Conservation (phyloP, 2,888 invertebrate species). For the Andricus quercusramuli region DNA sequence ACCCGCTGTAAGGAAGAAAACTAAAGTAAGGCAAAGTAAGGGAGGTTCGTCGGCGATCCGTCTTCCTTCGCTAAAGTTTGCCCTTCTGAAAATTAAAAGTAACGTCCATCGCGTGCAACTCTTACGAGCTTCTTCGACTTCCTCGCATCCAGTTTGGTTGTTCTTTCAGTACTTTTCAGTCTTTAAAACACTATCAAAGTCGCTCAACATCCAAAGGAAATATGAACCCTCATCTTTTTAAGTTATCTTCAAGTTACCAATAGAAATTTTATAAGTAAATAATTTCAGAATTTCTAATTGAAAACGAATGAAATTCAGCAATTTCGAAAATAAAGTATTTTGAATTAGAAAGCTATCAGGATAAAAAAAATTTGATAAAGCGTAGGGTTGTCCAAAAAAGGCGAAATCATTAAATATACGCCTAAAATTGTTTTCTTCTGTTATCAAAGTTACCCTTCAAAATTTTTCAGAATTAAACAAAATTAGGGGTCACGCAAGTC, state of each 20-base stretch:
- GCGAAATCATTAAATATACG: no score
- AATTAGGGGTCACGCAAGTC: no score
- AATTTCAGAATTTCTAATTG: no score
- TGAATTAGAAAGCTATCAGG: no score
- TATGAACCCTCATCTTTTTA: not conserved
- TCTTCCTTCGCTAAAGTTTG: slow-evolving; percentile 49
- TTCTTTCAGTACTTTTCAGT: slow-evolving; percentile 18
- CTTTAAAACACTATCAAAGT: not conserved
- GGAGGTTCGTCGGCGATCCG: slow-evolving; percentile 48
- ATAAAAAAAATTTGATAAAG: no score
- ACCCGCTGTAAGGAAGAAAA: slow-evolving; percentile 44
- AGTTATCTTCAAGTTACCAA: not conserved
- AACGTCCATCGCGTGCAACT: slow-evolving; percentile 46
- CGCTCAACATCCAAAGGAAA: not conserved
- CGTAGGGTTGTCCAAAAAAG: no score
- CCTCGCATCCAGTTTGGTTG: slow-evolving; percentile 3
- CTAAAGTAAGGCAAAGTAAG: slow-evolving; percentile 50
- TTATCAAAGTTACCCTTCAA: no score
- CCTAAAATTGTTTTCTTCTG: no score
- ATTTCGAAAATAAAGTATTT: no score
- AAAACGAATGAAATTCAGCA: no score
- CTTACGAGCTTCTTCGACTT: slow-evolving; percentile 42
- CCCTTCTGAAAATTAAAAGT: slow-evolving; percentile 49
- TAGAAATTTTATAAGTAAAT: no score
- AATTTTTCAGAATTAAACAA: no score